Evolutionary conservation across 2,797 vertebrate genomes (phyloP).

Genomic region (Rhabdophis nuchalis): DNA sequence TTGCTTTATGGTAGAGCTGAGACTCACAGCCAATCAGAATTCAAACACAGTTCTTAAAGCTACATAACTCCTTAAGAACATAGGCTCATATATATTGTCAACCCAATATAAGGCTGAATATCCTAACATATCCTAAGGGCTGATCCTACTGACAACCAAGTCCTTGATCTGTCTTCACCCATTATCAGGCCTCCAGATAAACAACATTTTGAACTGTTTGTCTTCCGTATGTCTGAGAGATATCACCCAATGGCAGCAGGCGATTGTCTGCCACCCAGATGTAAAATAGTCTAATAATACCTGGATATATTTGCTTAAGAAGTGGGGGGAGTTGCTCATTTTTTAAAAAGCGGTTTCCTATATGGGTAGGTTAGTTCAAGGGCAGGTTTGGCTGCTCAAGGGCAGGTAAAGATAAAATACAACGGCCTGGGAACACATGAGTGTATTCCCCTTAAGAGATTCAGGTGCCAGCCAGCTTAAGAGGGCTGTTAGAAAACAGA

Average conservation of each 20-base stretch:
- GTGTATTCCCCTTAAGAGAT: neutral
- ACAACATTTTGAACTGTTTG: neutral
- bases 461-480: neutral
- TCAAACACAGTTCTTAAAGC: no score
- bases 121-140: no score
- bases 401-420: neutral
- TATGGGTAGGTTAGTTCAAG: neutral
- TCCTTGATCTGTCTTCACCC: neutral
- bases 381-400: neutral
- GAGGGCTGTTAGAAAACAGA: neutral
- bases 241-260: neutral
- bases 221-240: neutral
- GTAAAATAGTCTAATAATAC: neutral
- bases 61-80: no score
- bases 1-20: no score
- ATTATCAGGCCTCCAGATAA: neutral
- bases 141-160: neutral
- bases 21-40: no score
- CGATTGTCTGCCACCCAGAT: neutral
- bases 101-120: no score
- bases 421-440: neutral
- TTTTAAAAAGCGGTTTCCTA: neutral
- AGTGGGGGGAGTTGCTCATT: neutral
- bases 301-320: neutral
- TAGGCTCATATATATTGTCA: no score